Base-by-base conservation (phyloP, 2,797 vertebrate species). In the Helarctos malayanus region DNA sequence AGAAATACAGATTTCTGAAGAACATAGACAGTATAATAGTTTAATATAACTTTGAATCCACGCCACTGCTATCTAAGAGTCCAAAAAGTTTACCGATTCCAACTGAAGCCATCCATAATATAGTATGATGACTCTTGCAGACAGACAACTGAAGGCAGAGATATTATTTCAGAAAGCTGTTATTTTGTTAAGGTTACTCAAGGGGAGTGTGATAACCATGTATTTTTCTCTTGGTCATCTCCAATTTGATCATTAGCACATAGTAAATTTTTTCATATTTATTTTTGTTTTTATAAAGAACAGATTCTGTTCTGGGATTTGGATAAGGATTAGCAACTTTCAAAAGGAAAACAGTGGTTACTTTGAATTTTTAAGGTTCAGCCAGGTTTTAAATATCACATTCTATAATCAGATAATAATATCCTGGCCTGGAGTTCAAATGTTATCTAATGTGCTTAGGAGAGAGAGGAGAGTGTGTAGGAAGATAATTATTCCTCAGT, bases 141-240 rank as follows among this genome's bases (percentile, higher is more conserved):
- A n/a, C 29, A 89, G 47, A 65, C 16, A 81, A 35, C 19, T 54
- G 38, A 82, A 63, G 29, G 27, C 5, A 65, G 68, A 75, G 65
- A 45, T 8, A 63, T n/a, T 63, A 65, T 65, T 76, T 89, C 78
- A 82, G 29, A 76, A 94, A 89, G 69, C 35, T 75, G 13, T 29
- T 56, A 47, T 75, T 94, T 82, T 81, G 78, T 87, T 94, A 81
- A 63, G 29, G 57, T 63, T 89, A 57, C 69, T 75, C 11, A 23
- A 63, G 52, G 12, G 23, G 57, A 56, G 0, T 89, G 5, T 65
- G 54, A 75, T 41, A 75, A 75, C 45, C 25, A 78, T 41, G 15
- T 12, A n/a, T 65, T 82, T 89, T 23, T 52, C 29, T 65, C 93
- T 75, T 88, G 27, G 13, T 54, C 38, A 38, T 83, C 38, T 94